Evolutionary conservation across 1,140 invertebrate genomes (phyloP), one percentile per base, ranked within the genome.

Genomic region (Chironomus striatipennis): DNA sequence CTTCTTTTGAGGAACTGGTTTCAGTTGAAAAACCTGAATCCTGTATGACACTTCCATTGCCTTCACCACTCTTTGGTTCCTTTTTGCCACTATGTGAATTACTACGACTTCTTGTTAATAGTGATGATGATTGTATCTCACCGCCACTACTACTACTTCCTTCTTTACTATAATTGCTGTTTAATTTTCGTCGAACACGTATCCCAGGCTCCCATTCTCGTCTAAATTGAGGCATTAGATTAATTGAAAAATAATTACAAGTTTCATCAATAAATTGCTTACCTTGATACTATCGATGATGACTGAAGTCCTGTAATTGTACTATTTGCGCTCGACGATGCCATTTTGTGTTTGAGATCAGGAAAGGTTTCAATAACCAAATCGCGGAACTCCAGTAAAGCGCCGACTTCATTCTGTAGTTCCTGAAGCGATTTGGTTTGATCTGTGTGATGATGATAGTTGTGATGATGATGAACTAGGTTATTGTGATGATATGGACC

Each of bases 331-430:
- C 83, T 80, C 75, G 83, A 84, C n/a, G 83, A 83, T 43, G 85
- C 85, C 89, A 93, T 89, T 85, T 93, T 93, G 78, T 88, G 89
- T 79, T 91, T 88, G 79, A 94, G 88, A 85, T 94, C 93, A 77
- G 93, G 93, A 85, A 94, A 94, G 76, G 92, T 91, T 87, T 94
- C 91, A 87, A 94, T 93, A 85, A 95, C 92, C 86, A 94, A 87
- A 84, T 94, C 91, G 84, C 93, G 90, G 82, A 95, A 95, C 83
- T 94, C 92, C 82, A 94, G 88, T 75, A 95, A 83, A 76, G 92
- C 92, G 73, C 92, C 92, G 83, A 95, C 93, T 85, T 94, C 92
- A 91, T 93, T 91, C 88, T 94, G 92, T 80, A 94, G 85, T 85
- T 94, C 93, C 87, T 83, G 81, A 77, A 82, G 77, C 75, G 81